phyloP scores from a whole-genome alignment of 2,888 invertebrate genomes.

The Sphinx pinastri region DNA sequence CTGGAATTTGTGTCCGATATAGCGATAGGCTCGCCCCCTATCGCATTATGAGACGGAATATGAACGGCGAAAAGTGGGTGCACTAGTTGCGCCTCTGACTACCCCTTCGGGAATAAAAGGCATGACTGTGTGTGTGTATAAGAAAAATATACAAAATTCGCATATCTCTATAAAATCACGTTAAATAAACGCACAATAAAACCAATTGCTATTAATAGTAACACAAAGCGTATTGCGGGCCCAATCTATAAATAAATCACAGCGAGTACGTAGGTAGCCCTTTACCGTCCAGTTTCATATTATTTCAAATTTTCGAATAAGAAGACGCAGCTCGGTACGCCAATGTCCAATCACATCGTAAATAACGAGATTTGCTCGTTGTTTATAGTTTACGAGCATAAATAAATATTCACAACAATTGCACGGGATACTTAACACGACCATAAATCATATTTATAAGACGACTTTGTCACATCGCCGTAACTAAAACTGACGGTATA shows the following conservation, averaged over 20 bases:
- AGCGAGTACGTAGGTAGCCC: slow-evolving; percentile 23
- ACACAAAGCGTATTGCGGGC: neutral
- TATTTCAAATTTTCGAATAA: slow-evolving; percentile 48
- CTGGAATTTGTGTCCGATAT: too few relatives aligned
- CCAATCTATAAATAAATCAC: slow-evolving; percentile 19
- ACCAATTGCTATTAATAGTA: slow-evolving; percentile 2
- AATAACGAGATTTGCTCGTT: slow-evolving; percentile 82
- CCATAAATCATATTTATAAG: slow-evolving; percentile 81
- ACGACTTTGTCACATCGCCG: slow-evolving; percentile 79
- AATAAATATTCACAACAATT: slow-evolving; percentile 83
- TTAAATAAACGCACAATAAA: neutral
- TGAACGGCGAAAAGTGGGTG: too few relatives aligned
- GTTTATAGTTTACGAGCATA: slow-evolving; percentile 81
- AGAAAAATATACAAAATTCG: too few relatives aligned
- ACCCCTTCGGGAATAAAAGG: too few relatives aligned
- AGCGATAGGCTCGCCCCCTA: too few relatives aligned
- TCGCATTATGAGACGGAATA: too few relatives aligned
- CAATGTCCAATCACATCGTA: slow-evolving; percentile 78
- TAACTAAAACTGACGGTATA: slow-evolving; percentile 59
- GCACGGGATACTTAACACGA: slow-evolving; percentile 80
- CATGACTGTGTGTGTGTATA: too few relatives aligned
- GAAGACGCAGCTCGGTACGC: slow-evolving; percentile 59
- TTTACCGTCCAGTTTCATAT: slow-evolving; percentile 22
- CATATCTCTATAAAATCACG: neutral
- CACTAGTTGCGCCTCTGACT: too few relatives aligned